A percentile compares a stretch with the other conserved stretches of the same genome.
Conservation (phyloP, 2,888 invertebrate genomes). For the Pasiphila rectangulata region DNA sequence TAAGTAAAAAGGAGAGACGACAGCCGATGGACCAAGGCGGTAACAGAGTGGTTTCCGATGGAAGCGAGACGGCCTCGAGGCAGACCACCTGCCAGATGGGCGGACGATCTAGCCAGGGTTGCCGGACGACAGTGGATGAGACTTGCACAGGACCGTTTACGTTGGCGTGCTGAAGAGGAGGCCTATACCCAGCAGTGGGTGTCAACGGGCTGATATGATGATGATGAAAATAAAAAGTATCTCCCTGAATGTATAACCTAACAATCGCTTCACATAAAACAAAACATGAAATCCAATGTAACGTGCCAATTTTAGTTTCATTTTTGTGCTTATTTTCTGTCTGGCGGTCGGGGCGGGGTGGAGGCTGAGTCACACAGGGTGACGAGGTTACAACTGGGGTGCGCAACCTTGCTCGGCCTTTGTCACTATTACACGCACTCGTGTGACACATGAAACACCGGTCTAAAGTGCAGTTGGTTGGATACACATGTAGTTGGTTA, state of each 20-base stretch:
- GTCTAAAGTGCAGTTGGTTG: not conserved
- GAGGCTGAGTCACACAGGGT: conserved; percentile 57
- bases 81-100: too few species aligned
- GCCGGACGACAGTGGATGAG: too few species aligned
- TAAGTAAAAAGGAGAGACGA: too few species aligned
- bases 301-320: conserved; percentile 37
- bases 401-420: conserved; percentile 32
- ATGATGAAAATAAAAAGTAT: conserved; percentile 6
- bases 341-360: conserved; percentile 45
- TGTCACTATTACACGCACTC: not conserved
- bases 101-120: too few species aligned
- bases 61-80: too few species aligned
- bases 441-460: not conserved
- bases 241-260: conserved; percentile 1
- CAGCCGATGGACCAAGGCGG: too few species aligned
- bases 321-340: conserved; percentile 50
- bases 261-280: conserved; percentile 27
- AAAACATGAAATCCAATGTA: conserved; percentile 22
- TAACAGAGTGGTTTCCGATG: too few species aligned
- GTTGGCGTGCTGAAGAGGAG: too few species aligned
- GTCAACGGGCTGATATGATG: too few species aligned
- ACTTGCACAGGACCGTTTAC: too few species aligned
- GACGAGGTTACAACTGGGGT: conserved; percentile 53
- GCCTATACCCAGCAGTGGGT: too few species aligned
- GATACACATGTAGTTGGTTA: too few species aligned